phyloP scores from a whole-genome alignment of 2,113 vertebrate species.

The Leptocoma aspasia region DNA sequence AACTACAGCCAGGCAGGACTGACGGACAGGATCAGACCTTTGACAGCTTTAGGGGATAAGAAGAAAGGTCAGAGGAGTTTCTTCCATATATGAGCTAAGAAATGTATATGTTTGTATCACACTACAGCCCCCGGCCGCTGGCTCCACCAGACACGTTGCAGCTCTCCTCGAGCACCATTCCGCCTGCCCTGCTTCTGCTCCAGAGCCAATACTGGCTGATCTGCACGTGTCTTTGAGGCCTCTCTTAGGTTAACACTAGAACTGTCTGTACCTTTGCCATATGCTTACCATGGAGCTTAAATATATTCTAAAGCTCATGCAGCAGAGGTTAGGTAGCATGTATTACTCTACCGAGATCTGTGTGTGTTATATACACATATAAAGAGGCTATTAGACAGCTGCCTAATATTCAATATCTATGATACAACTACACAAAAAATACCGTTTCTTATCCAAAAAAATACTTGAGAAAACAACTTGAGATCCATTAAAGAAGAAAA shows the following conservation, averaged over 20 bases:
- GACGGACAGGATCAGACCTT: neutral
- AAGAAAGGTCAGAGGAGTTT: neutral
- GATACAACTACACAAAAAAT: neutral
- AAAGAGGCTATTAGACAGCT: neutral
- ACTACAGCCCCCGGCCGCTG: neutral
- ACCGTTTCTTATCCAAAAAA: neutral
- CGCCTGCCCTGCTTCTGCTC: rapidly evolving
- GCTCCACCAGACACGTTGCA: neutral
- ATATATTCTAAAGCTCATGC: neutral
- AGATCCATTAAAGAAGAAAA: neutral
- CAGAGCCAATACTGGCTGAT: neutral
- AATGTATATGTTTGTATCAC: neutral
- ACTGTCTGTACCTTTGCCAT: neutral
- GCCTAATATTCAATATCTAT: neutral
- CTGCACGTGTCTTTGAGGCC: neutral
- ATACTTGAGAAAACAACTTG: neutral
- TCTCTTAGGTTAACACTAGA: neutral
- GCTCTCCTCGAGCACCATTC: neutral
- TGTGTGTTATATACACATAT: rapidly evolving
- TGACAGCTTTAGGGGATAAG: neutral
- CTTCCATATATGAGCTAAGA: neutral
- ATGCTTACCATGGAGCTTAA: neutral
- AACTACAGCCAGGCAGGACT: neutral
- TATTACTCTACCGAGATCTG: neutral
- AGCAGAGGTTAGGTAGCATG: neutral